Evolutionary conservation across 2,888 invertebrate species (phyloP), one percentile per base, ranked within the genome.

Genomic region (Morpho deidamia): DNA sequence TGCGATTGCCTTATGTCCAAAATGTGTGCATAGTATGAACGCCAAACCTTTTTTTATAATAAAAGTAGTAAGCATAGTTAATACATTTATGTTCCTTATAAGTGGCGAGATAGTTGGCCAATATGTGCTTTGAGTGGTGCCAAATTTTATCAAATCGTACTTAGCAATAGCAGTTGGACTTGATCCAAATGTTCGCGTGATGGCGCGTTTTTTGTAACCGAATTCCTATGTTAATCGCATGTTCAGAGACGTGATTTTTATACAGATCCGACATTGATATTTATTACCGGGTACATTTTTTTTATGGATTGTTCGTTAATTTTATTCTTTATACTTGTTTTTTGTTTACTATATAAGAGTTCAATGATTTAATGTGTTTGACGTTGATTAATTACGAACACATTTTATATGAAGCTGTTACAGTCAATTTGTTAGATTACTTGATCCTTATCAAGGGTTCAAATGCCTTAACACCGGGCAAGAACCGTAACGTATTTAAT

Each of bases 111-210:
- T 46, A 35, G n/a, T 53, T 56, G 49, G 50, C 46, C 34, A 8
- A n/a, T 43, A 23, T 12, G 9, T 33, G 7, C 8, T 35, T 42
- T 38, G 39, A 12, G 11, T 40, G 44, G 11, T 58, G 57, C 57
- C 54, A 58, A 51, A 39, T 46, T 51, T 32, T 44, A 33, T 39
- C 41, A 34, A 56, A 43, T 14, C 39, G 46, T 49, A 32, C 34
- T 50, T 40, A 50, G 50, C 12, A 42, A 50, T 43, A 42, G 37
- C 14, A 33, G 35, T 39, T 56, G 56, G 56, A 53, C 50, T 7
- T 7, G 43, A 46, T 53, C 53, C 56, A 56, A 56, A 43, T 23
- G 43, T 37, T 51, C 33, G 50, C 44, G 37, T 41, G 44, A 51
- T 44, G 33, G 39, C 43, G 33, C 11, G 44, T 49, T 53, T 56